These are phyloP conservation scores for Sebastes kiyomatsui DNA, from an alignment of 2,797 vertebrate species.

Conservation along the genomic window DNA sequence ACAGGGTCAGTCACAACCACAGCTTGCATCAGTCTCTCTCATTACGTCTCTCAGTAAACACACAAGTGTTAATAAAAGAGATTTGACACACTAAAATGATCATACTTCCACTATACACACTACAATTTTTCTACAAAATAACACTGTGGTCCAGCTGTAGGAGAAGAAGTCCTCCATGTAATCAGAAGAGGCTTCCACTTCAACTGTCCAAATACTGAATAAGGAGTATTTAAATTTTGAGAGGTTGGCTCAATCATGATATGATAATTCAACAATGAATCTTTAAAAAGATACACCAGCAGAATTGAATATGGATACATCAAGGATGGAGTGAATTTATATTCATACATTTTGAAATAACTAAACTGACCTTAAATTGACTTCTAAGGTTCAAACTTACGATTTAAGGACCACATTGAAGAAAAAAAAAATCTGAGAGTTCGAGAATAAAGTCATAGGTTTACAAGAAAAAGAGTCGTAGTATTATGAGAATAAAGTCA, in stretches of 20 bases:
- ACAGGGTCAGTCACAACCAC: conserved; percentile 13
- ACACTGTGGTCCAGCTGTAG: not conserved
- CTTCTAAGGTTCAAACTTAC: not conserved
- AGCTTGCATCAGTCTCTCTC: conserved; percentile 3
- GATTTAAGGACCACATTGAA: too few species aligned
- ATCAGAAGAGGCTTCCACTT: conserved; percentile 21
- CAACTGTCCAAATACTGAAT: not conserved
- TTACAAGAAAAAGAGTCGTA: too few species aligned
- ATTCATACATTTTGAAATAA: not conserved
- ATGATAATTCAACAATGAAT: not conserved
- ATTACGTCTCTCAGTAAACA: not conserved
- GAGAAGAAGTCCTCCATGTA: not conserved
- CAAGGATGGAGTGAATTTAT: not conserved
- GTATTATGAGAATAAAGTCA: too few species aligned
- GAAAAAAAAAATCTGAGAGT: too few species aligned
- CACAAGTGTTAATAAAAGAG: not conserved
- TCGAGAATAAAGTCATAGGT: too few species aligned
- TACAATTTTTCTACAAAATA: not conserved
- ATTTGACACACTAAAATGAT: not conserved
- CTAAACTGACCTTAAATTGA: not conserved
- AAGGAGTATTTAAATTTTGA: conserved; percentile 4
- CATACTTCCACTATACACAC: not conserved
- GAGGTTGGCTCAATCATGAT: not conserved
- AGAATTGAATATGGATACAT: not conserved
- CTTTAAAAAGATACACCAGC: not conserved